Evolutionary conservation across 2,888 invertebrate genomes (phyloP).

Genomic region (Arctia plantaginis): DNA sequence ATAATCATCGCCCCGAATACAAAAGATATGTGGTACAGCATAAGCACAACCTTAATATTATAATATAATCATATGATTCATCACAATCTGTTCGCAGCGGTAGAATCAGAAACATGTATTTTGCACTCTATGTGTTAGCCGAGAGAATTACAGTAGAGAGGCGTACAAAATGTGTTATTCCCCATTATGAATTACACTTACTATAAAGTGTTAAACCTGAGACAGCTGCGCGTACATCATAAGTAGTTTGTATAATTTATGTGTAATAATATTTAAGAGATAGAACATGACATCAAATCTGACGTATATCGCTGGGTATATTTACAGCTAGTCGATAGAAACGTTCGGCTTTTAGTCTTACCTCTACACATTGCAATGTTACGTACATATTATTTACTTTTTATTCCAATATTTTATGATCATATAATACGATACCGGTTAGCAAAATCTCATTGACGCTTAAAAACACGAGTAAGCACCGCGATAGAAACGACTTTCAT

Average conservation of each 20-base stretch:
- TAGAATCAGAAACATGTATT: conserved; percentile 59
- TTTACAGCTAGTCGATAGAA: background rate
- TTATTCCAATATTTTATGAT: conserved; percentile 9
- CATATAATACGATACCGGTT: conserved; percentile 3
- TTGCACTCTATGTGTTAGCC: conserved; percentile 80
- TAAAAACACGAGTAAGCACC: conserved; percentile 48
- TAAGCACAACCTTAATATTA: conserved; percentile 72
- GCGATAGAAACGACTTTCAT: conserved; percentile 47
- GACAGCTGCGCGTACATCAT: background rate
- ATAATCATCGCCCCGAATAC: conserved; percentile 53
- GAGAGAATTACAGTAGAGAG: conserved; percentile 53
- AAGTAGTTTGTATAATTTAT: background rate
- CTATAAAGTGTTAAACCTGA: background rate
- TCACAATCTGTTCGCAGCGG: conserved; percentile 61
- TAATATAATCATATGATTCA: conserved; percentile 51
- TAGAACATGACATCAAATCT: conserved; percentile 1
- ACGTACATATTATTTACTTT: conserved; percentile 1
- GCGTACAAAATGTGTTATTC: conserved; percentile 3
- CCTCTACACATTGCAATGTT: conserved; percentile 15
- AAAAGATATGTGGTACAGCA: conserved; percentile 73
- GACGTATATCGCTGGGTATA: conserved; percentile 2
- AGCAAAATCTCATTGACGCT: conserved; percentile 32
- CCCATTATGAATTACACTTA: background rate
- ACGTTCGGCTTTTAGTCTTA: conserved; percentile 4
- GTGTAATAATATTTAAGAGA: background rate